Evolutionary conservation across 2,888 invertebrate species (phyloP).

Genomic region (Drosophila neutralis): DNA sequence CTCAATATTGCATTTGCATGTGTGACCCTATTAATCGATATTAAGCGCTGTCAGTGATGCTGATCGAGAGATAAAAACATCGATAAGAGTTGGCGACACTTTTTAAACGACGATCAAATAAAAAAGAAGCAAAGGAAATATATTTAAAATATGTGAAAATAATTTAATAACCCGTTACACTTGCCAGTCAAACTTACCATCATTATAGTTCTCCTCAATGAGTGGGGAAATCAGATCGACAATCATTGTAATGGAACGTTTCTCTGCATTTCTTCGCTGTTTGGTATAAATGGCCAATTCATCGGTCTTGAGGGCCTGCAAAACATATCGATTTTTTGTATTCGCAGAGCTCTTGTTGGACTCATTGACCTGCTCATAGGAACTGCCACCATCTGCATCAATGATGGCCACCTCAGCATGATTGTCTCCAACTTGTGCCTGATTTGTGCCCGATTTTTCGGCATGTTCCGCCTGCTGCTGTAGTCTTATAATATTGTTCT

Average conservation of each 20-base stretch:
- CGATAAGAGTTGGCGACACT: not conserved
- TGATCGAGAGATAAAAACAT: not conserved
- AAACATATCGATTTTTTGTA: conserved; percentile 87
- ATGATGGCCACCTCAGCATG: conserved; percentile 71
- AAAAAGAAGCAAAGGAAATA: not conserved
- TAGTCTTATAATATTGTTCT: conserved; percentile 92
- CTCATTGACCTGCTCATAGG: conserved; percentile 53
- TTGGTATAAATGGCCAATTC: conserved; percentile 90
- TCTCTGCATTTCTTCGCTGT: conserved; percentile 90
- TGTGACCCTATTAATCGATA: not conserved
- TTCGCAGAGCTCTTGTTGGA: conserved; percentile 30
- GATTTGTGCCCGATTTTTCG: conserved; percentile 36
- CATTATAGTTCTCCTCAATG: conserved; percentile 89
- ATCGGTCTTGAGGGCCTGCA: conserved; percentile 91
- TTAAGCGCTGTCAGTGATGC: not conserved
- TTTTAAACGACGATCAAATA: not conserved
- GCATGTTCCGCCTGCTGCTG: conserved; percentile 81
- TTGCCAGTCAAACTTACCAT: conserved; percentile 85
- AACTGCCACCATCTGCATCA: conserved; percentile 53
- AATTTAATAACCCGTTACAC: not conserved
- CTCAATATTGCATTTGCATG: not conserved
- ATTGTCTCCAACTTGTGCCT: conserved; percentile 12
- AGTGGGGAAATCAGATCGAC: conserved; percentile 95
- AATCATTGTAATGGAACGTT: conserved; percentile 92
- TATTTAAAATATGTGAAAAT: not conserved